Percentiles rank a stretch among this genome's conserved stretches.
Evolutionary conservation across 2,888 invertebrate genomes (phyloP).

Genomic region (Heteromyza rotundicornis): DNA sequence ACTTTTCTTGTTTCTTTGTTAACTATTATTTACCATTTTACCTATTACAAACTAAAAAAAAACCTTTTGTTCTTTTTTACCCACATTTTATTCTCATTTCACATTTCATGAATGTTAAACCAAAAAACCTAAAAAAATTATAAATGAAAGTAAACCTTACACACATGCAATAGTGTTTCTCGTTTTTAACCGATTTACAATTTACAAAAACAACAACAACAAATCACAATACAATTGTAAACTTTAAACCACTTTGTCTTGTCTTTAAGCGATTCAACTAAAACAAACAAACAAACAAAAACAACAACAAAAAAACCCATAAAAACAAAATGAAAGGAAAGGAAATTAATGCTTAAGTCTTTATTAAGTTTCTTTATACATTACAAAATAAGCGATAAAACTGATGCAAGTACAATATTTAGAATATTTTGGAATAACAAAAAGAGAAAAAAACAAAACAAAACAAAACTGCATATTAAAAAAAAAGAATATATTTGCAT

Average conservation of each 20-base stretch:
- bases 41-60: too few species aligned
- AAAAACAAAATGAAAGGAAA: slow-evolving; percentile 32
- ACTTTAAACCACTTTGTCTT: too few species aligned
- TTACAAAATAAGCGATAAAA: slow-evolving; percentile 36
- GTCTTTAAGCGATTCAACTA: slow-evolving; percentile 15
- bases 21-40: background rate
- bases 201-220: slow-evolving; percentile 13
- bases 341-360: slow-evolving; percentile 34
- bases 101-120: too few species aligned
- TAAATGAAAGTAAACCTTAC: slow-evolving; percentile 9
- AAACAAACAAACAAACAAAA: too few species aligned
- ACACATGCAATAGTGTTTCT: slow-evolving; percentile 39
- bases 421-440: slow-evolving; percentile 31
- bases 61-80: background rate
- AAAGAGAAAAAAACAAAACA: slow-evolving; percentile 21
- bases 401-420: slow-evolving; percentile 55
- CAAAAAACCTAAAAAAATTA: too few species aligned
- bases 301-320: too few species aligned
- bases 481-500: slow-evolving; percentile 31
- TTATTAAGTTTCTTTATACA: slow-evolving; percentile 30
- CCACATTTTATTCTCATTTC: background rate
- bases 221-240: slow-evolving; percentile 8
- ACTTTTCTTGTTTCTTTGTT: background rate
- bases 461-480: too few species aligned
- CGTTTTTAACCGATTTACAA: slow-evolving; percentile 36